Base-by-base conservation (phyloP, 2,888 invertebrate genomes). In the Alsophila aescularia region DNA sequence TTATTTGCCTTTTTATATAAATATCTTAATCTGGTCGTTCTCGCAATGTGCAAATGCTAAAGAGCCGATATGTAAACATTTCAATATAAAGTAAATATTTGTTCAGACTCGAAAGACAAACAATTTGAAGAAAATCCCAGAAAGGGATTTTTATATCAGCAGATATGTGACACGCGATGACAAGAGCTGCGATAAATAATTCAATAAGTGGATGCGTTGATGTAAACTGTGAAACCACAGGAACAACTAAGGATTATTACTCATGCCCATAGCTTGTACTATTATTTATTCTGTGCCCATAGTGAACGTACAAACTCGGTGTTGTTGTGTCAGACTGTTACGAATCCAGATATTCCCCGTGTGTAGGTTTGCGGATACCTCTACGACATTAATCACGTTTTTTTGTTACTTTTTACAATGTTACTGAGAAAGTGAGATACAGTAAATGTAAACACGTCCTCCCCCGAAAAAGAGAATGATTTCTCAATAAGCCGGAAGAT, bases 41-140 rank as follows among this genome's bases (percentile, higher is more conserved):
- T 62, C 58, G 61, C 59, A 60, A 69, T 66, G 55, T 67, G 69
- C 59, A 73, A 74, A 76, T 73, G 72, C 66, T 62, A 63, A 68
- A 67, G 65, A 70, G 50, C 66, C 66, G 62, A 64, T 66, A 53
- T 59, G 66, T 73, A 70, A 72, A 72, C 70, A 65, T 59, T 70
- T 69, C 66, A 67, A 70, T 66, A 60, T 59, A 63, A 58, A 62
- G 65, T 68, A 76, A 80, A 77, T 69, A 81, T 82, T 75, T 74
- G 70, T 62, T 63, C 69, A 72, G 51, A 55, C 50, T 53, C 67
- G 70, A 68, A 72, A 69, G 75, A 77, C 76, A 73, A 72, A 69
- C 66, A 63, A 55, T 60, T 62, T 48, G 49, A 53, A 56, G 47
- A 16, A 57, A 60, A 51, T 55, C 36, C 31, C 36, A 39, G 45